Base-by-base conservation (phyloP, 2,113 vertebrate species). In the Leptodactylus fuscus region DNA sequence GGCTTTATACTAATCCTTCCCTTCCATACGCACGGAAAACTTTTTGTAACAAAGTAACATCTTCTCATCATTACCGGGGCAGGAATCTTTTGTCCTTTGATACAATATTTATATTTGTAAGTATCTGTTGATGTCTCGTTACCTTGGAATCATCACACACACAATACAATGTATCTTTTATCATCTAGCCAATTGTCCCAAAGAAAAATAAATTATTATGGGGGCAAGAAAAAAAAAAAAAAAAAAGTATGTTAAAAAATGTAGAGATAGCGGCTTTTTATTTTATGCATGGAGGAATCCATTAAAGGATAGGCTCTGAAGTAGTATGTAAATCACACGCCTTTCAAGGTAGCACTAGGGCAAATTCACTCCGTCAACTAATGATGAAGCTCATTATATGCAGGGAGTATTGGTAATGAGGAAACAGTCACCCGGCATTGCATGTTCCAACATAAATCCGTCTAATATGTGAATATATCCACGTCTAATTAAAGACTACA, bases 321-420 rank as follows among this genome's bases (percentile, higher is more conserved):
- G 96, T 95, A 96, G 95, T 95, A 97, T 97, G 96, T 96, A 97
- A 96, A 97, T 97, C 94, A 96, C 92, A 93, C 95, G 96, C 95
- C 96, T 99, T 98, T 98, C 96, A 98, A 98, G 96, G 96, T 96
- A 97, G 95, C 95, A 95, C 94, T 90, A 91, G 95, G 95, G 96
- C 96, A 96, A 97, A 96, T 97, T 96, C 96, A 95, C 96, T 99
- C 96, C 95, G 97, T 98, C 97, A 98, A 97, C 97, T 99, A 99
- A 99, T 98, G 97, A 98, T 95, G 96, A 95, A 94, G 94, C 98
- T 99, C 98, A 97, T 98, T 99, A 98, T 96, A 95, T 95, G 93
- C 95, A 94, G 95, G 96, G 96, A 95, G 96, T 95, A 95, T 93
- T 94, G 94, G 94, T 98, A 98, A 99, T 97, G 97, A 98, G 98